A percentile compares a stretch with the other conserved stretches of the same genome.
These are phyloP conservation scores for Ianthella basta DNA, from an alignment of 37 sponge, comb jelly and placozoan species.

Conservation along the genomic window DNA sequence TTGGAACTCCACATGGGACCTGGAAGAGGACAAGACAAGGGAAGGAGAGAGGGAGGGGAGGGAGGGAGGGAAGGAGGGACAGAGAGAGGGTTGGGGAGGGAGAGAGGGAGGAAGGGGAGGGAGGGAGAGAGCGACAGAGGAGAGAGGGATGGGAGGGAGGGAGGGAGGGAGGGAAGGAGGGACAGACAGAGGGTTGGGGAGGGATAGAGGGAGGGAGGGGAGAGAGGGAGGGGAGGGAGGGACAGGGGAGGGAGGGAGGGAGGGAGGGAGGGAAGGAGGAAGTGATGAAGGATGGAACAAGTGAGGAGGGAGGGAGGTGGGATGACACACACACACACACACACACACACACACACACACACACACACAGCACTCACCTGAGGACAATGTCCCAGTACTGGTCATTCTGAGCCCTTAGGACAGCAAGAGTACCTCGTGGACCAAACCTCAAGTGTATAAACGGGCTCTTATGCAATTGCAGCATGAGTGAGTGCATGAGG, in stretches of 20 bases:
- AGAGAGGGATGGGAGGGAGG: background rate
- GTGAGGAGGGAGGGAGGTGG: background rate
- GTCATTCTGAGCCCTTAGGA: slow-evolving; percentile 78
- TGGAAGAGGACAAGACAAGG: slow-evolving; percentile 5
- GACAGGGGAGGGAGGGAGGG: background rate
- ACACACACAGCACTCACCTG: slow-evolving; percentile 45
- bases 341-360: background rate
- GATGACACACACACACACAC: background rate
- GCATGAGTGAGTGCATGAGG: slow-evolving; percentile 64
- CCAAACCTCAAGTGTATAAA: slow-evolving; percentile 83
- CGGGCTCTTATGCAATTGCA: slow-evolving; percentile 74
- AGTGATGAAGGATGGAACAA: too few relatives aligned
- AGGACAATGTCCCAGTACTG: slow-evolving; percentile 67
- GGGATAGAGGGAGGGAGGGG: background rate
- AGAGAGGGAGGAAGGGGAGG: too few relatives aligned
- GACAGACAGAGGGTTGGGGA: background rate
- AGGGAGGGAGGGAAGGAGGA: too few relatives aligned
- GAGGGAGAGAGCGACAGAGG: too few relatives aligned
- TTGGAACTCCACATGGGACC: slow-evolving; percentile 89
- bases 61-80: background rate
- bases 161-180: too few relatives aligned
- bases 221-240: background rate
- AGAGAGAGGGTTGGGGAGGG: background rate
- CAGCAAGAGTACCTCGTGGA: slow-evolving; percentile 76
- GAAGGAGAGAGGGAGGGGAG: background rate